Evolutionary conservation across 53 echinoderm and acorn worm genomes (phyloP).

Genomic region (Luidia sarsii): DNA sequence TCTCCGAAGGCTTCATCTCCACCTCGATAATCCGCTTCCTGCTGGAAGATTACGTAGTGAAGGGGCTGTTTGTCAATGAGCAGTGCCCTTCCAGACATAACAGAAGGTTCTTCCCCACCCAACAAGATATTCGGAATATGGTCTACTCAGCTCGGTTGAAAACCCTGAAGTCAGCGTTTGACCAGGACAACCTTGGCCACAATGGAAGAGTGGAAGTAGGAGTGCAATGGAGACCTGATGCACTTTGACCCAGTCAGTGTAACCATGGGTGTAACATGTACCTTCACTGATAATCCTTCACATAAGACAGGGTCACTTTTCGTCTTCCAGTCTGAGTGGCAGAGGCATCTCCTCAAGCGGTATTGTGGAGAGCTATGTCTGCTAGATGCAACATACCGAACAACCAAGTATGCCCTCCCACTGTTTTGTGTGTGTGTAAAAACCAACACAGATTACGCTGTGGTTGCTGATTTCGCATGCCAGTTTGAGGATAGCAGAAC

Average conservation of each 20-base stretch:
- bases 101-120: conserved; percentile 2
- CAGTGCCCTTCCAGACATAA: not conserved
- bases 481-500: conserved; percentile 22
- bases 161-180: not conserved
- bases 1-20: not conserved
- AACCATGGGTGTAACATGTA: too few relatives aligned
- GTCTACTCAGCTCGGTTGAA: not conserved
- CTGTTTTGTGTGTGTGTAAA: conserved; percentile 39
- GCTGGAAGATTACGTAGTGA: not conserved
- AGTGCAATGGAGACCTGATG: not conserved
- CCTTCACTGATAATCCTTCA: not conserved
- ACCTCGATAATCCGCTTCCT: not conserved
- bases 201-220: not conserved
- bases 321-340: conserved; percentile 37
- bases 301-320: too few relatives aligned
- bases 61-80: not conserved
- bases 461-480: conserved; percentile 33
- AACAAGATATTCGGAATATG: not conserved
- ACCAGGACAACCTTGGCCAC: not conserved
- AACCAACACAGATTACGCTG: conserved; percentile 38
- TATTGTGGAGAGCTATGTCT: conserved; percentile 48
- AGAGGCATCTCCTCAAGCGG: conserved; percentile 22
- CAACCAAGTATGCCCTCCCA: conserved; percentile 43
- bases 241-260: not conserved
- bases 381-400: conserved; percentile 52